phyloP scores from a whole-genome alignment of 2,113 vertebrate genomes.

The Rallus limicola region DNA sequence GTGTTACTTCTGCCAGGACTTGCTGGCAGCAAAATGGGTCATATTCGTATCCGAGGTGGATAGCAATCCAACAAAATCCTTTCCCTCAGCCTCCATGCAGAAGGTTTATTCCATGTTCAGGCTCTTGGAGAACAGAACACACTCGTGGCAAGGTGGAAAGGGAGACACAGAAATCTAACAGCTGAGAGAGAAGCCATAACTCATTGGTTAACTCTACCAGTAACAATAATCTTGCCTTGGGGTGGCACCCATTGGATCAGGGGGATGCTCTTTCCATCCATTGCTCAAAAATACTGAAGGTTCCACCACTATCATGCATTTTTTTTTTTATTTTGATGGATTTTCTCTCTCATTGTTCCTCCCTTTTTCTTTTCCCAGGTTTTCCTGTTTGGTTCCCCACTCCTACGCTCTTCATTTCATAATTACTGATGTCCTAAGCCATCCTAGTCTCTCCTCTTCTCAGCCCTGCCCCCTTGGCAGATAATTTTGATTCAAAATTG shows the following conservation, averaged over 20 bases:
- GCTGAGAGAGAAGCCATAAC: background rate
- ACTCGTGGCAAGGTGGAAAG: background rate
- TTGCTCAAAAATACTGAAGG: background rate
- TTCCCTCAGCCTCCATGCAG: background rate
- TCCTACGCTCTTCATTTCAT: background rate
- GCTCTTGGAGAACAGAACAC: background rate
- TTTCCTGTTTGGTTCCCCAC: background rate
- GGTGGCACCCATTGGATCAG: background rate
- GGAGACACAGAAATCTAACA: background rate
- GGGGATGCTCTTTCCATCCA: background rate
- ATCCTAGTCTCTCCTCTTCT: too few species aligned
- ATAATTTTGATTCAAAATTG: too few species aligned
- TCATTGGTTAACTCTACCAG: background rate
- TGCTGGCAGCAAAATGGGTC: background rate
- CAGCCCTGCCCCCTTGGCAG: too few species aligned
- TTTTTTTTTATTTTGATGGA: background rate
- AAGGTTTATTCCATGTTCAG: background rate
- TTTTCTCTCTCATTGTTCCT: background rate
- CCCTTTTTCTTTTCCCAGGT: background rate
- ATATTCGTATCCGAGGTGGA: background rate
- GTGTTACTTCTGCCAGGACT: background rate
- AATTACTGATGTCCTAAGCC: too few species aligned
- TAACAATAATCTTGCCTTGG: background rate
- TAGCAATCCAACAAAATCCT: background rate
- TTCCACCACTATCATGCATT: background rate